Evolutionary conservation across 2,797 vertebrate genomes (phyloP).

Genomic region (Smutsia temminckii): DNA sequence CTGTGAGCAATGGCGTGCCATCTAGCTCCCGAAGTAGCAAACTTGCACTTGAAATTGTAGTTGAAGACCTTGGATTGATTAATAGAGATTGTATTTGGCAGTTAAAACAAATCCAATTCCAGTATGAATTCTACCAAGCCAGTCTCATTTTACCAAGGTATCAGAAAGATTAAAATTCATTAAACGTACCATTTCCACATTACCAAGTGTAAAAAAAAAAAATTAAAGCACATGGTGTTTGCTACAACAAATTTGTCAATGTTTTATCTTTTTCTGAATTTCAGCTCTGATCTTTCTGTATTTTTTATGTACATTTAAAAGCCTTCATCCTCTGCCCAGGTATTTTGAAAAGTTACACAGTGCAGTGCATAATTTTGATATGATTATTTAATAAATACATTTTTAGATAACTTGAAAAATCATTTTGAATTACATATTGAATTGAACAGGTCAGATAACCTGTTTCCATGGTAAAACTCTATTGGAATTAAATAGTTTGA

Average conservation of each 20-base stretch:
- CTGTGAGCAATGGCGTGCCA: not conserved
- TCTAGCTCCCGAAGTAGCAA: not conserved
- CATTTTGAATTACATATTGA: conserved; percentile 44
- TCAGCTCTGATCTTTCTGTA: not conserved
- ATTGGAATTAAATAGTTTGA: conserved; percentile 59
- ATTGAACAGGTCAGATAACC: conserved; percentile 59
- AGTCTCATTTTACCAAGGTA: conserved; percentile 9
- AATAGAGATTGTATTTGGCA: not conserved
- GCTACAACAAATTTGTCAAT: not conserved
- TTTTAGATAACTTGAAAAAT: conserved; percentile 61
- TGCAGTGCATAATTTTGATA: not conserved
- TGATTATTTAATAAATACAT: conserved; percentile 12
- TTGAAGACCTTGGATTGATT: conserved; percentile 12
- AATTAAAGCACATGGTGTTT: not conserved
- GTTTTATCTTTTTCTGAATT: not conserved
- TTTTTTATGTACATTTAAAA: conserved; percentile 24
- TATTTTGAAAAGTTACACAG: not conserved
- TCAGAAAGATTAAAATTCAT: conserved; percentile 29
- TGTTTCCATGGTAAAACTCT: conserved; percentile 69
- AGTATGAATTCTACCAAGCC: not conserved
- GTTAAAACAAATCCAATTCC: not conserved
- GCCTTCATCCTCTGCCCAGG: not conserved
- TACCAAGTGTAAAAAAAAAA: not conserved
- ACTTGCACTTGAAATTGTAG: not conserved
- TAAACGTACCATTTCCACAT: not conserved